Evolutionary conservation across 2,888 invertebrate species (phyloP).

Genomic region (Thereva nobilitata): DNA sequence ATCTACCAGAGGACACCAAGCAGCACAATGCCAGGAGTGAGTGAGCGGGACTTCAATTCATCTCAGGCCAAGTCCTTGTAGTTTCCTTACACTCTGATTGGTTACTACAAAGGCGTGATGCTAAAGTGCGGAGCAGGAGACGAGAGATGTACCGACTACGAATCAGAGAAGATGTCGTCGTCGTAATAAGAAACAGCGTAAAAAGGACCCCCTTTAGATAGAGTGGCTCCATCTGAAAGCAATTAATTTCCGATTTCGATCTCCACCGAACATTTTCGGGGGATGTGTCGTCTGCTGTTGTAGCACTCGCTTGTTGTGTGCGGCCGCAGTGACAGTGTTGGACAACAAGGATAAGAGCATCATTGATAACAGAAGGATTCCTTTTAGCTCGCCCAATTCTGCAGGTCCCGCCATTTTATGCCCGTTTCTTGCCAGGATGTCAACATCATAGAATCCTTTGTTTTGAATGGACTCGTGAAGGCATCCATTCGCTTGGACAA

Average conservation of each 20-base stretch:
- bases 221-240: conserved; percentile 23
- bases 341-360: neutral
- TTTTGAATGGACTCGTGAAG: no score
- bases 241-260: conserved; percentile 31
- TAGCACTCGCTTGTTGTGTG: conserved; percentile 10
- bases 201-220: conserved; percentile 3
- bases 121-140: no score
- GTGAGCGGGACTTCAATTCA: no score
- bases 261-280: conserved; percentile 9
- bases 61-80: no score
- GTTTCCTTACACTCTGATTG: no score
- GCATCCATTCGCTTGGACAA: no score
- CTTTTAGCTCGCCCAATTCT: neutral
- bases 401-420: neutral
- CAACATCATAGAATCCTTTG: no score
- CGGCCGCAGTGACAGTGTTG: conserved; percentile 2
- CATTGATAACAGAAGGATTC: neutral
- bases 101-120: no score
- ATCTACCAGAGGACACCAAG: no score
- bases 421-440: no score
- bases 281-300: neutral
- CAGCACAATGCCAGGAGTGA: no score
- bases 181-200: conserved; percentile 7
- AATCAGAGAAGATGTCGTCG: neutral
- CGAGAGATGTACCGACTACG: no score